Evolutionary conservation across 2,113 vertebrate genomes (phyloP).

Genomic region (Antidorcas marsupialis): DNA sequence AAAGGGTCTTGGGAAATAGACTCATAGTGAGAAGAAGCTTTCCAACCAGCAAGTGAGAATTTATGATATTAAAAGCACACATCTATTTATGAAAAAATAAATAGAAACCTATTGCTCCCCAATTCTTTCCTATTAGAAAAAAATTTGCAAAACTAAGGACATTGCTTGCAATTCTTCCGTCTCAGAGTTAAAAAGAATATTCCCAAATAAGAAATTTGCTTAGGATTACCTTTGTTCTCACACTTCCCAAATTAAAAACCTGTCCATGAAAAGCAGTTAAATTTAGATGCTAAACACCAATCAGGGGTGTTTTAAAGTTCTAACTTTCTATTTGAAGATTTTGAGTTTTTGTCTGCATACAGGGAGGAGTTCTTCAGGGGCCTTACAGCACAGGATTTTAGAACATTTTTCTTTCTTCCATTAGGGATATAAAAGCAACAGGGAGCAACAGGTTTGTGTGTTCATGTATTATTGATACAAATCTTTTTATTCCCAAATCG

Average conservation of each 20-base stretch:
- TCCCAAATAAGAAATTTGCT: slow-evolving; percentile 66
- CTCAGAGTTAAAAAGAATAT: slow-evolving; percentile 57
- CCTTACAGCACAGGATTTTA: not conserved
- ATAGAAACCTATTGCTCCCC: not conserved
- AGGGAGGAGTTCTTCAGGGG: not conserved
- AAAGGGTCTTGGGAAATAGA: not conserved
- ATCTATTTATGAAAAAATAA: not conserved
- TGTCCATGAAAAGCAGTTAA: slow-evolving; percentile 52
- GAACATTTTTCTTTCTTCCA: slow-evolving; percentile 8
- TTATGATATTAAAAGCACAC: not conserved
- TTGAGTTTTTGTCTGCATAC: not conserved
- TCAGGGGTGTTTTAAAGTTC: slow-evolving; percentile 42
- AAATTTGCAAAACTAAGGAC: not conserved
- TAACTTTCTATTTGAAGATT: not conserved
- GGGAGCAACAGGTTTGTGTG: not conserved
- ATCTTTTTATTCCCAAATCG: slow-evolving; percentile 34
- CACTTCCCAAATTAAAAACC: slow-evolving; percentile 73
- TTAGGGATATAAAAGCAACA: not conserved
- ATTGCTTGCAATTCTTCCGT: not conserved
- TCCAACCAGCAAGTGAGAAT: not conserved
- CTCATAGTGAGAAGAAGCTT: not conserved
- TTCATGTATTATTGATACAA: not conserved
- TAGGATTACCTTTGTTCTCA: slow-evolving; percentile 68
- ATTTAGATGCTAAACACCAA: slow-evolving; percentile 60
- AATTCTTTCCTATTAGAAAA: slow-evolving; percentile 18